phyloP scores from a whole-genome alignment of 2,888 invertebrate species.

The Lamellibrachia satsuma region DNA sequence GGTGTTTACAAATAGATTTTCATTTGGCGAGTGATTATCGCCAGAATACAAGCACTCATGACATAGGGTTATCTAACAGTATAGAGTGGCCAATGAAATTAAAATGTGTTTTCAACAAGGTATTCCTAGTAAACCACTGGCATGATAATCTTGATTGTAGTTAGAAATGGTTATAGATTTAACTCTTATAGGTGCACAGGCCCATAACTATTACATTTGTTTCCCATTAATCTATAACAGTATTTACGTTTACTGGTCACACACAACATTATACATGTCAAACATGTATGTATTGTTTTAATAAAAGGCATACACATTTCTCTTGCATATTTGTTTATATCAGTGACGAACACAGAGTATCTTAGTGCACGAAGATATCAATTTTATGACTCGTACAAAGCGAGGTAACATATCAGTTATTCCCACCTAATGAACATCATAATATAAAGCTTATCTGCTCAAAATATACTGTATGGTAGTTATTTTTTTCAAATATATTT shows the following conservation, averaged over 20 bases:
- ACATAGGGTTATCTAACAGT: too few species aligned
- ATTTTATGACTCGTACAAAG: not conserved
- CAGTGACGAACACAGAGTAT: not conserved
- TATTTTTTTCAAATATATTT: not conserved
- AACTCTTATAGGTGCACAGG: too few species aligned
- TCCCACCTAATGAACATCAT: not conserved
- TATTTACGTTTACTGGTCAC: not conserved
- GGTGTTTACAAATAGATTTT: too few species aligned
- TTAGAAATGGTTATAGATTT: too few species aligned
- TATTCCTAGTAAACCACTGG: too few species aligned
- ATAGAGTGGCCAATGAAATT: too few species aligned
- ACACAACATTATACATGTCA: not conserved
- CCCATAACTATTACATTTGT: too few species aligned
- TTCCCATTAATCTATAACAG: not conserved
- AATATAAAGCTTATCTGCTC: not conserved
- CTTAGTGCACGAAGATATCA: not conserved
- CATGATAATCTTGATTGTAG: too few species aligned
- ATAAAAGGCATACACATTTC: not conserved
- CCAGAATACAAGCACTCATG: too few species aligned
- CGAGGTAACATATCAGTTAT: not conserved
- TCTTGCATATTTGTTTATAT: not conserved
- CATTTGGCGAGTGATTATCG: too few species aligned
- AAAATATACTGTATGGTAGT: slow-evolving; percentile 9
- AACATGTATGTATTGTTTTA: not conserved
- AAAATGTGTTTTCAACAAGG: too few species aligned